These are phyloP conservation scores for Delichon dasypus DNA, from an alignment of 2,797 vertebrate genomes.

Conservation along the genomic window DNA sequence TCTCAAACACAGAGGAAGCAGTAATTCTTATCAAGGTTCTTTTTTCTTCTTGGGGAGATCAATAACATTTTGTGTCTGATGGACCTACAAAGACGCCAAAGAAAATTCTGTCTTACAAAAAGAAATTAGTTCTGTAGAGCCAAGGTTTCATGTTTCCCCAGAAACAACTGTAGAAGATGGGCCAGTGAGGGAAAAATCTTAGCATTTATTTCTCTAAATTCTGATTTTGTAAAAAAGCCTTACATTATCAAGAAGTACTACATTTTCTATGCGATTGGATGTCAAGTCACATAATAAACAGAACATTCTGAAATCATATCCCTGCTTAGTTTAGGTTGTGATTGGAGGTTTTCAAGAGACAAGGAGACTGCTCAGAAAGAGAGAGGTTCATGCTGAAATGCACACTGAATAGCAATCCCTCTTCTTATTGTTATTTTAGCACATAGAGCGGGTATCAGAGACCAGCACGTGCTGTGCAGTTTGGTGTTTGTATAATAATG, in stretches of 20 bases:
- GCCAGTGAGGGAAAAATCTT: neutral
- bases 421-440: neutral
- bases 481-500: neutral
- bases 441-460: neutral
- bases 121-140: neutral
- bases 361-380: neutral
- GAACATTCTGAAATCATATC: neutral
- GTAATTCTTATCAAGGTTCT: neutral
- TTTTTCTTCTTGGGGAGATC: neutral
- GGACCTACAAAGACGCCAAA: neutral
- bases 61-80: neutral
- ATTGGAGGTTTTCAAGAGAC: neutral
- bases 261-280: neutral
- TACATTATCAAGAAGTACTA: neutral
- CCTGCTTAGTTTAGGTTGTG: neutral
- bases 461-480: neutral
- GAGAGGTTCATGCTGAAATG: neutral
- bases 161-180: neutral
- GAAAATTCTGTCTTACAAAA: neutral
- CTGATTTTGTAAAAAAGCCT: neutral
- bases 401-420: neutral
- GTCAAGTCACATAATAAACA: neutral
- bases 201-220: neutral
- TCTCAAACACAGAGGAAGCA: neutral
- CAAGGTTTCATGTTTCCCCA: neutral